A percentile compares a stretch with the other conserved stretches of the same genome.
These are phyloP conservation scores for Hydrochoerus hydrochaeris DNA, from an alignment of 2,113 vertebrate genomes.

Conservation along the genomic window DNA sequence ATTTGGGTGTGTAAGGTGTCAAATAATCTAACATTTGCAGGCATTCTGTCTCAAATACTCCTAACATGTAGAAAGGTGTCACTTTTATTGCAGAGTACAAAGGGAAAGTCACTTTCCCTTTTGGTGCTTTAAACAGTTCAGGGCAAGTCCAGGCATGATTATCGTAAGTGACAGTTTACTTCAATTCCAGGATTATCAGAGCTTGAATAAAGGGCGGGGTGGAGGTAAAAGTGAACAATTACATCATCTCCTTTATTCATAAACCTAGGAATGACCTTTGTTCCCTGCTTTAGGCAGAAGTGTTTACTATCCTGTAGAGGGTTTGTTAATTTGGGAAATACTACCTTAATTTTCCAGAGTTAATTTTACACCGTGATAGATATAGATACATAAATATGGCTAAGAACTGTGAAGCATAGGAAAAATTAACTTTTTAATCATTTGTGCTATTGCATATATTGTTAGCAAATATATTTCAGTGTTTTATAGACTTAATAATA, in stretches of 20 bases:
- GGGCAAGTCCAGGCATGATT: constrained; percentile 67
- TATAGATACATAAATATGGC: not conserved
- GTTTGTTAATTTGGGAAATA: not conserved
- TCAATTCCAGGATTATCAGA: not conserved
- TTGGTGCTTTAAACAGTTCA: not conserved
- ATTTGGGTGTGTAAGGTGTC: not conserved
- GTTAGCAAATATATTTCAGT: not conserved
- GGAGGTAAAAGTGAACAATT: not conserved
- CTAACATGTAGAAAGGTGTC: not conserved
- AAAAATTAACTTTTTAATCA: not conserved
- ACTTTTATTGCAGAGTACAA: not conserved
- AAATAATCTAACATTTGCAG: not conserved
- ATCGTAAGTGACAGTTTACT: not conserved
- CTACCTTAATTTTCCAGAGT: not conserved
- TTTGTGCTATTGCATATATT: not conserved
- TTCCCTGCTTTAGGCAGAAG: not conserved
- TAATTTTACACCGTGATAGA: not conserved
- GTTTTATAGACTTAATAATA: not conserved
- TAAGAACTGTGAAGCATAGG: not conserved
- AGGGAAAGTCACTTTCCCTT: not conserved
- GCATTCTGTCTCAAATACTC: not conserved
- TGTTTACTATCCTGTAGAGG: not conserved
- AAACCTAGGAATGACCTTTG: constrained; percentile 35
- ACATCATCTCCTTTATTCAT: not conserved
- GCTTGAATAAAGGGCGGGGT: not conserved